These are phyloP conservation scores for Pelosia muscerda DNA, from an alignment of 2,888 invertebrate species.

Conservation along the genomic window DNA sequence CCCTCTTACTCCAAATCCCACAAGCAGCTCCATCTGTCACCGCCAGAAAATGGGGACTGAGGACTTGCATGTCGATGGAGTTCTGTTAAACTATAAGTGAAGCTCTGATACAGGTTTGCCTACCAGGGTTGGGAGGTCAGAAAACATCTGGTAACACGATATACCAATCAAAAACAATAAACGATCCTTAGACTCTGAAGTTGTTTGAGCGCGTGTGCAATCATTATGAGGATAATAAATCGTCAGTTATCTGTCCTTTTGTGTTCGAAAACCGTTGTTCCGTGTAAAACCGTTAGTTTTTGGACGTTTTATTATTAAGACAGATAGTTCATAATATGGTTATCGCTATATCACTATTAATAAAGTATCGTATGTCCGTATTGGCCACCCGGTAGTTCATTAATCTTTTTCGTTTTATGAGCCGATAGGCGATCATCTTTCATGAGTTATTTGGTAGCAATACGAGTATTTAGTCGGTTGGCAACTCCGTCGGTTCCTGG, in stretches of 20 bases:
- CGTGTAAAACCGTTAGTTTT: not conserved
- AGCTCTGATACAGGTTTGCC: no score
- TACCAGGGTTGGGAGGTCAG: no score
- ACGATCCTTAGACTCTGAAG: not conserved
- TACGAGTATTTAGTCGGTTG: not conserved
- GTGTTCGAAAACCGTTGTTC: not conserved
- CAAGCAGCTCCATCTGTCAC: no score
- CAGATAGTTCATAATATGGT: not conserved
- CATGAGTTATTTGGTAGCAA: conserved; percentile 4
- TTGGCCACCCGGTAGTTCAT: conserved; percentile 8
- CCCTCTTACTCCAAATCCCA: no score
- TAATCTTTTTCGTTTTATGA: conserved; percentile 7
- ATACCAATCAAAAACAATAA: not conserved
- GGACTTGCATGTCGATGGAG: no score
- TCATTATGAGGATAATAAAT: not conserved
- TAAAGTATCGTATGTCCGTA: conserved; percentile 3
- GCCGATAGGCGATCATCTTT: conserved; percentile 11
- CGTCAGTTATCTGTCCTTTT: not conserved
- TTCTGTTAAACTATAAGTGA: no score
- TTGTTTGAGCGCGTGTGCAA: no score
- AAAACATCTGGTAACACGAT: no score
- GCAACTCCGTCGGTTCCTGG: no score
- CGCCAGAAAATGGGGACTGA: no score
- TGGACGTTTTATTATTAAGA: not conserved
- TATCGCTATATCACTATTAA: conserved; percentile 4